Conservation (phyloP, 2,113 vertebrate genomes). For the Scalopus aquaticus region DNA sequence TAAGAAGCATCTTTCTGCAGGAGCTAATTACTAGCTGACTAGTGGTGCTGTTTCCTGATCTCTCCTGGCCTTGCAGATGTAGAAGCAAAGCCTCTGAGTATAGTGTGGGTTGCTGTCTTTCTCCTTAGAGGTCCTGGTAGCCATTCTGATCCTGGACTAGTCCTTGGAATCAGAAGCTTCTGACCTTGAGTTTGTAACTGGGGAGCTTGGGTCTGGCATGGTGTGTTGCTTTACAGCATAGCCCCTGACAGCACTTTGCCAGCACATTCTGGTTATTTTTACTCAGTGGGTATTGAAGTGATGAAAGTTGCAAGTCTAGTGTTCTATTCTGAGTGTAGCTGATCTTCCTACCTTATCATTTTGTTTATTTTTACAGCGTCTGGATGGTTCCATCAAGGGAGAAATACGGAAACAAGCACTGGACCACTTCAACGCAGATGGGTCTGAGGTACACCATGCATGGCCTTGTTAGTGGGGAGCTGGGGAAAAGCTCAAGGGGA, state of each 20-base stretch:
- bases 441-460: constrained; percentile 92
- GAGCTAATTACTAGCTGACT: not conserved
- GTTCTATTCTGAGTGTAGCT: constrained; percentile 58
- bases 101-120: not conserved
- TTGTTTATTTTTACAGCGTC: constrained; percentile 87
- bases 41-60: not conserved
- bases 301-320: constrained; percentile 58
- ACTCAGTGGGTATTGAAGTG: constrained; percentile 86
- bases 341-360: constrained; percentile 56
- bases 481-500: not conserved
- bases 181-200: constrained; percentile 80
- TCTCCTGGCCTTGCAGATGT: not conserved
- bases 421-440: constrained; percentile 99
- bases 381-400: constrained; percentile 98
- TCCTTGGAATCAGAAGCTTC: not conserved
- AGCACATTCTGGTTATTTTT: constrained; percentile 88
- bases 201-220: constrained; percentile 70
- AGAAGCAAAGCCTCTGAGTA: not conserved
- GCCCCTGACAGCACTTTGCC: constrained; percentile 56
- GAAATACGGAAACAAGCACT: constrained; percentile 98
- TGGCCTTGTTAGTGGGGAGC: not conserved
- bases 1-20: not conserved
- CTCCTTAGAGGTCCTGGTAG: not conserved
- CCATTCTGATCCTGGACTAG: not conserved
- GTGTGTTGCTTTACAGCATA: constrained; percentile 56